Evolutionary conservation across 2,888 invertebrate genomes (phyloP).

Genomic region (Lepidocyrtoides sp.): DNA sequence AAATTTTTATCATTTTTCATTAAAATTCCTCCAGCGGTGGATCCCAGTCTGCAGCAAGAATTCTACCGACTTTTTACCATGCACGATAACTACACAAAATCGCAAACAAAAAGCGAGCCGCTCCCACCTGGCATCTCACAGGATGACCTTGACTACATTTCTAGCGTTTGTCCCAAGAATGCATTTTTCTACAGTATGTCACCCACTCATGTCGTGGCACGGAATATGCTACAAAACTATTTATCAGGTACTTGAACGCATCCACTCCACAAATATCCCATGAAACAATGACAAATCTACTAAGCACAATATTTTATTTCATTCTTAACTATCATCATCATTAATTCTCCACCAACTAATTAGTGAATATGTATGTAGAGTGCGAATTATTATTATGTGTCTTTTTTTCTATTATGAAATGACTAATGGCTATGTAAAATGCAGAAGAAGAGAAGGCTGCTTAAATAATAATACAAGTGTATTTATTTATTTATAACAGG

Average conservation of each 20-base stretch:
- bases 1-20: background rate
- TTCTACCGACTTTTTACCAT: constrained; percentile 39
- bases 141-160: constrained; percentile 62
- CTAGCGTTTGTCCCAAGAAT: constrained; percentile 48
- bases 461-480: too few species aligned
- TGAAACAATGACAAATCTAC: background rate
- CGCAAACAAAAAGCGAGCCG: background rate
- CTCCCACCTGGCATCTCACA: constrained; percentile 55
- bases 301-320: background rate
- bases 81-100: constrained; percentile 37
- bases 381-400: background rate
- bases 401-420: background rate
- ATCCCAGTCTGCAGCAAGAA: constrained; percentile 31
- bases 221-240: constrained; percentile 35
- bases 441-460: background rate
- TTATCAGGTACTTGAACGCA: constrained; percentile 55
- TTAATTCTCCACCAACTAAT: background rate
- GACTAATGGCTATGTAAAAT: background rate
- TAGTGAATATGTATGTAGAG: background rate
- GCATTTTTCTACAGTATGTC: constrained; percentile 74
- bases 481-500: background rate
- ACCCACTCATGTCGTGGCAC: constrained; percentile 56
- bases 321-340: background rate
- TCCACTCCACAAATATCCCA: background rate
- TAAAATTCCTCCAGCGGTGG: constrained; percentile 53